phyloP scores from a whole-genome alignment of 2,113 vertebrate genomes.

The Falcunculus frontatus region DNA sequence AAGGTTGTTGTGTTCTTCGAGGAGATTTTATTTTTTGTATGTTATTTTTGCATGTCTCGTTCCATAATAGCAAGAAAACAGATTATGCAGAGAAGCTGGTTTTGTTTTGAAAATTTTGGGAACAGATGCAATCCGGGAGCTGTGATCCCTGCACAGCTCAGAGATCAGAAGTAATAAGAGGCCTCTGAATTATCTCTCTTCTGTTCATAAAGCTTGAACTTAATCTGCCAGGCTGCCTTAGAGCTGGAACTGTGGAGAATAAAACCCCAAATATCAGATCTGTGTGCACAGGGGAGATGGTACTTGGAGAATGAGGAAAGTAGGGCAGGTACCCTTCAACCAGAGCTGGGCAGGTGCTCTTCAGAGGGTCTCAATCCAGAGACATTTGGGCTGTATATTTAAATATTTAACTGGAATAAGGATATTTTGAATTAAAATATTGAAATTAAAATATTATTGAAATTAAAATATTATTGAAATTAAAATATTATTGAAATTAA shows the following conservation, averaged over 20 bases:
- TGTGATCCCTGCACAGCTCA: not conserved
- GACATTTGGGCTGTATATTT: not conserved
- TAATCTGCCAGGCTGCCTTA: conserved; percentile 19
- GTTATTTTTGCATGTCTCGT: not conserved
- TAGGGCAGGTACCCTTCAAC: not conserved
- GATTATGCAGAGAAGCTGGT: not conserved
- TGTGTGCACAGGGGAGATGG: not conserved
- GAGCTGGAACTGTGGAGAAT: not conserved
- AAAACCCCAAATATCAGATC: not conserved
- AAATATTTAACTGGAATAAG: not conserved
- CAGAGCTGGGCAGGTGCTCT: not conserved
- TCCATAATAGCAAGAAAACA: not conserved
- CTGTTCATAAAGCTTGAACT: not conserved
- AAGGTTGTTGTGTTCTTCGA: not conserved
- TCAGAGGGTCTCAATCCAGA: not conserved
- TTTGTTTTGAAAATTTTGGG: not conserved
- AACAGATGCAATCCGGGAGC: not conserved
- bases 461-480: too few species aligned
- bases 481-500: too few species aligned
- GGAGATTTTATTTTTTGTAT: not conserved
- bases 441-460: not conserved
- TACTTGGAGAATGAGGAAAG: not conserved
- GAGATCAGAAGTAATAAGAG: conserved; percentile 17
- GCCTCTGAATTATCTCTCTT: conserved; percentile 29
- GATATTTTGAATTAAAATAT: not conserved